Evolutionary conservation across 2,888 invertebrate genomes (phyloP), one percentile per base, ranked within the genome.

Genomic region (Scaptomyza flava): DNA sequence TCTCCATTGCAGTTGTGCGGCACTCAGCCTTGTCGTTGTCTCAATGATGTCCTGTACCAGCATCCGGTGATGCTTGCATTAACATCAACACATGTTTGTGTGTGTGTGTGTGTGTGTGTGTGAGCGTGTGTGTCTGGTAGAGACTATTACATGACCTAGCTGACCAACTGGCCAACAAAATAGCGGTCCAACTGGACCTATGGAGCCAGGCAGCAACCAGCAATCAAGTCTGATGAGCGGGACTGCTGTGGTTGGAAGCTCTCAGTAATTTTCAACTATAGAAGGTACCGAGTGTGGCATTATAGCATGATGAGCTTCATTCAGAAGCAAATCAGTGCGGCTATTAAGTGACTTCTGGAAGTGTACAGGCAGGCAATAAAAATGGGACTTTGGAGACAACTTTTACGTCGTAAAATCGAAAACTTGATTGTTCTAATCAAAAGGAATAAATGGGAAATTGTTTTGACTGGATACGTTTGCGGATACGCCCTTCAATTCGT

Each of bases 401-500:
- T 86, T 83, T 74, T 60, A 56, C 56, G 52, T 69, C 57, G 65
- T 64, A 51, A 67, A 50, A 17, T 17, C 66, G 7, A 66, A 64
- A 80, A 77, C 69, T 80, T 79, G 47, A 86, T 83, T 83, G 83
- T 77, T 79, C 63, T 53, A 52, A 71, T 65, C 62, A 72, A 47
- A 51, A n/a, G n/a, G 27, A 51, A 78, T 76, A 70, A 86, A 77
- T 81, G 82, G 65, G 85, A 81, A 89, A 90, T 83, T 90, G 89
- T 89, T 87, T 89, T n/a, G n/a, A 85, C 89, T 87, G 90, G 90
- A 89, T 89, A 82, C 87, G 72, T 74, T 81, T 80, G 67, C 86
- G 90, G 90, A 89, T 85, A 88, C 76, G 60, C 68, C 4, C 50
- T 87, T 89, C 90, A 90, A 90, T 90, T 90, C 88, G 77, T 81